Base-by-base conservation (phyloP, 2,888 invertebrate species). In the Limnephilus marmoratus region DNA sequence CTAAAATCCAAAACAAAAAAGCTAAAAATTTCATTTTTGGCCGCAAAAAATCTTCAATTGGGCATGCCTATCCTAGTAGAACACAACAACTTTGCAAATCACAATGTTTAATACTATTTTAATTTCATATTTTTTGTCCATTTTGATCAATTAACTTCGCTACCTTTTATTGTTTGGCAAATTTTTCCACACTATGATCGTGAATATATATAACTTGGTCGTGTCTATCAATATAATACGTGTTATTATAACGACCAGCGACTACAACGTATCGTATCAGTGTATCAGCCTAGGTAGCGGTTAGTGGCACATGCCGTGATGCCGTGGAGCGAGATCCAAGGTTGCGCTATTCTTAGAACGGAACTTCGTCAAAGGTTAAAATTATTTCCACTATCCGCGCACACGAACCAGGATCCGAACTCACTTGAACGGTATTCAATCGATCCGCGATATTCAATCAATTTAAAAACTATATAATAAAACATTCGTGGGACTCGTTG, bases 321-420 rank as follows among this genome's bases (percentile, higher is more conserved):
- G 68, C 68, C n/a, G 24, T 68, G 24, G 2, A 68, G 68, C 68
- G 24, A 68, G 68, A 68, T 68, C 68, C 68, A 68, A 68, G 68
- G 68, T 68, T 37, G 37, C 37, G 37, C 24, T 68, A 68, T 68
- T 68, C 24, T 68, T 68, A 68, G 68, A n/a, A 68, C 68, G 68
- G 68, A 68, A 68, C 68, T 68, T 68, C 68, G n/a, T n/a, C 68
- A 68, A 68, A 68, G 68, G 68, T 68, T 68, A 68, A 68, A 68
- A 68, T 68, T 68, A 68, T n/a, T 68, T 68, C 68, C 24, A 68
- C 68, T 68, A 68, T 68, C 7, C 24, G 24, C 68, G 68, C 24
- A 68, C 24, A 68, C 18, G 24, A 68, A 68, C 24, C n/a, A n/a
- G 68, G 68, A 68, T 68, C 68, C 24, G 9, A 24, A 68, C 7